Percentiles rank a stretch among this genome's conserved stretches.
Evolutionary conservation across 2,113 vertebrate genomes (phyloP).

Genomic region (Candoia aspera): DNA sequence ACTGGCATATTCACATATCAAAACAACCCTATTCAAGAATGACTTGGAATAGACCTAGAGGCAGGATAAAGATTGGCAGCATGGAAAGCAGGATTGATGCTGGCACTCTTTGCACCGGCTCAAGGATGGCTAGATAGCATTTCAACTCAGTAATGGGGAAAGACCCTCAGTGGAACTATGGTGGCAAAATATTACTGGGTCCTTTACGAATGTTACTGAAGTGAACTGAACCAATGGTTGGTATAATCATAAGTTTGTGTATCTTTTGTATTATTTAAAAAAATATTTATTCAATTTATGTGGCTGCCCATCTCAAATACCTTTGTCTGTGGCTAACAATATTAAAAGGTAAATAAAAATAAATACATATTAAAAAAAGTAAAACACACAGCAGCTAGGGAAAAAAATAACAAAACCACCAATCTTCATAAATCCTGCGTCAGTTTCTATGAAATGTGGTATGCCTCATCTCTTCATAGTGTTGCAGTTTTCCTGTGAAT

Average conservation of each 20-base stretch:
- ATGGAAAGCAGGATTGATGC: neutral
- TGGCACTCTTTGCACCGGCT: neutral
- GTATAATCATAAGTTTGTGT: neutral
- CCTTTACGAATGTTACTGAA: neutral
- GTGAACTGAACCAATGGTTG: neutral
- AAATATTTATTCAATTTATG: neutral
- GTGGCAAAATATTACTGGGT: neutral
- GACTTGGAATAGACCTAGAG: too few species aligned
- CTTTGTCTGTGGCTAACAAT: neutral
- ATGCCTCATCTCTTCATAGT: neutral
- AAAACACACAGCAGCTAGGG: neutral
- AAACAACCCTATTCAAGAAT: too few species aligned
- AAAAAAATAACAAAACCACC: neutral
- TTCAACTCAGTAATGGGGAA: neutral
- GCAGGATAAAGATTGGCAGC: neutral
- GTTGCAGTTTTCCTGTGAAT: neutral
- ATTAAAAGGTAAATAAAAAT: neutral
- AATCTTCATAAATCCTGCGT: neutral
- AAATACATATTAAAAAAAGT: neutral
- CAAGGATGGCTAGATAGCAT: neutral
- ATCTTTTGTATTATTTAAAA: neutral
- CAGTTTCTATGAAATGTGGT: neutral
- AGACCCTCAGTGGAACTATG: neutral
- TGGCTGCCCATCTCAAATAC: neutral
- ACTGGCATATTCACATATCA: too few species aligned